Base-by-base conservation (phyloP, 1,140 invertebrate genomes). In the Apis dorsata region DNA sequence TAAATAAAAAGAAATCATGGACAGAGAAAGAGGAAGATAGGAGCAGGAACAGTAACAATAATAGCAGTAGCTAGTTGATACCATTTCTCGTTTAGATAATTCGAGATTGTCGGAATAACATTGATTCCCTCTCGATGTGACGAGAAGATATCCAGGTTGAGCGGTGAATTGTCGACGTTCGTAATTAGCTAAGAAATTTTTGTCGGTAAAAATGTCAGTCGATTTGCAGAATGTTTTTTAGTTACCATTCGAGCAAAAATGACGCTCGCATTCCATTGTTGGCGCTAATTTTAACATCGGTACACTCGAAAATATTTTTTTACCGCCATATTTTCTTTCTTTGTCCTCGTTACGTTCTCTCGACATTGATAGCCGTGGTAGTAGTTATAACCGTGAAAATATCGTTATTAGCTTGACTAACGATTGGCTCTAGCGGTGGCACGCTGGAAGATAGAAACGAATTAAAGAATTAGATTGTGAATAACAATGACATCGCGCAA, bases 401-500 rank as follows among this genome's bases (percentile, higher is more conserved):
- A 81, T 93, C 93, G 53, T 86, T 84, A 17, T 83, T 83, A 19
- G 91, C 72, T 86, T 91, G 90, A 91, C 89, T 93, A 90, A 84
- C 91, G 72, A 91, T 92, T 86, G 93, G 92, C 88, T 94, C 93
- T 92, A 94, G 85, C 75, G 93, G 93, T 87, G 93, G 93, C 81
- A 94, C 93, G 81, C 93, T 94, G 81, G 60, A 92, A 93, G 15
- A 28, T 34, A 13, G 13, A 10, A 63, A 63, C 62, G 24, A 15
- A 7, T 24, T 8, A 0, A 63, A 63, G 4, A 7, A 3, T 44
- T 44, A 44, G 4, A 44, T 7, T 44, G 34, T 44, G 34, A 44
- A 44, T 1, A 24, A 24, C 34, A 1, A 4, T 15, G 13, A n/a
- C 0, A 0, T 15, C n/a, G 60, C 0, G 34, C 34, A 44, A 44